Conservation (phyloP, 2,888 invertebrate genomes). For the Drosophila cyrtoloma region DNA sequence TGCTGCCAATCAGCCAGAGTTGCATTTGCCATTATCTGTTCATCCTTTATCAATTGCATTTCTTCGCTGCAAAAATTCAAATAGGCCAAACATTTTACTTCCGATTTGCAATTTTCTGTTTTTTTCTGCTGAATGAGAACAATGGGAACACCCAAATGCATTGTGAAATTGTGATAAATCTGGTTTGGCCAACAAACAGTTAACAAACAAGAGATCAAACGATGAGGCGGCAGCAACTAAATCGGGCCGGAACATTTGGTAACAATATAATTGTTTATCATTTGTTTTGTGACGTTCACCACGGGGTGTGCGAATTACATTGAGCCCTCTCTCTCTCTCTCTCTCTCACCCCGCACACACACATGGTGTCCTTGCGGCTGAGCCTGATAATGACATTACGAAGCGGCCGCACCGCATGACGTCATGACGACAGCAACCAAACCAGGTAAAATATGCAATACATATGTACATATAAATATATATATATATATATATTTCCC, state of each 20-base stretch:
- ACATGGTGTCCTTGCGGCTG: conserved; percentile 53
- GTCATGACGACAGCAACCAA: conserved; percentile 57
- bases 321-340: conserved; percentile 1
- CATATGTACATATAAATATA: conserved; percentile 1
- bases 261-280: conserved; percentile 81
- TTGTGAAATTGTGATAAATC: conserved; percentile 66
- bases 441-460: conserved; percentile 49
- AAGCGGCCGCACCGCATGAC: conserved; percentile 72
- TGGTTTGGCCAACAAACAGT: conserved; percentile 56
- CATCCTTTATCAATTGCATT: conserved; percentile 9
- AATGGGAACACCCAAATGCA: conserved; percentile 77
- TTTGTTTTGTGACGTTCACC: conserved; percentile 80
- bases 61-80: conserved; percentile 33
- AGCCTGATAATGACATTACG: conserved; percentile 80
- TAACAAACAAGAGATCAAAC: conserved; percentile 61
- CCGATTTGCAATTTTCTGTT: conserved; percentile 70
- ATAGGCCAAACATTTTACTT: conserved; percentile 62
- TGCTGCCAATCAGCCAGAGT: conserved; percentile 27
- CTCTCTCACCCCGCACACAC: neutral
- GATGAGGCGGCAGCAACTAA: conserved; percentile 55
- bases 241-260: conserved; percentile 48
- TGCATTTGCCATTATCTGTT: conserved; percentile 24
- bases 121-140: conserved; percentile 46
- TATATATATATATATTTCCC: neutral
- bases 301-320: conserved; percentile 61